Evolutionary conservation across 2,888 invertebrate genomes (phyloP).

Genomic region (Argyresthia goedartella): DNA sequence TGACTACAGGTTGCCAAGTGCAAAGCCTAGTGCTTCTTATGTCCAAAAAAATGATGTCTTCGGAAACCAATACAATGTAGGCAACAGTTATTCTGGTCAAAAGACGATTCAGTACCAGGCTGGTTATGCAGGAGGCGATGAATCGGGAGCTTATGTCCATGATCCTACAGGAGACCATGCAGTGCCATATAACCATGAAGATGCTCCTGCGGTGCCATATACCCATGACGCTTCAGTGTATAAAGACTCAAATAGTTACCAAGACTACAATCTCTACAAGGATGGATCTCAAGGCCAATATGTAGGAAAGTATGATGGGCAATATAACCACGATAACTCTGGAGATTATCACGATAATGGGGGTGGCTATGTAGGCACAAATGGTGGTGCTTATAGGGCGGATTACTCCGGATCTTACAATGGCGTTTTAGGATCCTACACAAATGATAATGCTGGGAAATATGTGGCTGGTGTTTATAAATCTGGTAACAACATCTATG

Average conservation of each 20-base stretch:
- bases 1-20: conserved; percentile 48
- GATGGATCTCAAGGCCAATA: conserved; percentile 20
- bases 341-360: conserved; percentile 19
- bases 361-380: conserved; percentile 18
- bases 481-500: not conserved
- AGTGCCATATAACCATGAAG: conserved; percentile 51
- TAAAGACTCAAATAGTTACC: conserved; percentile 33
- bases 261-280: conserved; percentile 32
- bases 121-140: conserved; percentile 29
- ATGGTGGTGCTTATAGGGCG: conserved; percentile 14
- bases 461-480: conserved; percentile 18
- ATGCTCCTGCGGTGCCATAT: conserved; percentile 44
- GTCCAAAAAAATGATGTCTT: not conserved
- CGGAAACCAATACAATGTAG: not conserved
- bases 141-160: conserved; percentile 58
- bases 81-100: not conserved
- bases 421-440: conserved; percentile 19
- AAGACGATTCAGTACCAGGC: conserved; percentile 19
- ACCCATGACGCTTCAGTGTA: conserved; percentile 36
- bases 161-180: conserved; percentile 59
- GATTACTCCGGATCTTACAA: conserved; percentile 33
- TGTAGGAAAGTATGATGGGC: conserved; percentile 21
- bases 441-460: conserved; percentile 22
- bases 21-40: conserved; percentile 17
- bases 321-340: conserved; percentile 34